These are phyloP conservation scores for Euura lappo DNA, from an alignment of 1,140 invertebrate species.

Conservation along the genomic window DNA sequence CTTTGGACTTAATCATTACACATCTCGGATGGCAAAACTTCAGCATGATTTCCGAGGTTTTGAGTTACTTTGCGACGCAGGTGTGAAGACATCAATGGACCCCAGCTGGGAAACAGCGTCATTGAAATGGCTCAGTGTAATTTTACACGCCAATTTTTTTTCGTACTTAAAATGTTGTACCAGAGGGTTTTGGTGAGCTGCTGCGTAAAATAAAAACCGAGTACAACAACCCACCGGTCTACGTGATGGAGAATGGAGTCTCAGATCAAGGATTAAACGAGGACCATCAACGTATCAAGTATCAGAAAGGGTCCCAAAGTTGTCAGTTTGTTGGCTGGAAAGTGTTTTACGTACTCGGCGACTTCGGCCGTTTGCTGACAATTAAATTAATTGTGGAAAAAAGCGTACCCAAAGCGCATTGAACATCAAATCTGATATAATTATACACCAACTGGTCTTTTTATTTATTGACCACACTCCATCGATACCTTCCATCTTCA, in stretches of 20 bases:
- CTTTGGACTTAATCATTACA: slow-evolving; percentile 70
- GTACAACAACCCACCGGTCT: slow-evolving; percentile 72
- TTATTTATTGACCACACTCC: too few relatives aligned
- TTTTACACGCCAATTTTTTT: too few relatives aligned
- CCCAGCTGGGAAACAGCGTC: slow-evolving; percentile 36
- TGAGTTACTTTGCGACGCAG: too few relatives aligned
- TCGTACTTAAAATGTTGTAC: too few relatives aligned
- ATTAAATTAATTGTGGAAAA: too few relatives aligned
- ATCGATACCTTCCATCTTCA: too few relatives aligned
- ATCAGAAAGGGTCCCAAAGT: slow-evolving; percentile 39
- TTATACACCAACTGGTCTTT: too few relatives aligned
- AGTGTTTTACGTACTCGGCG: slow-evolving; percentile 12
- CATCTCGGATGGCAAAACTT: slow-evolving; percentile 43
- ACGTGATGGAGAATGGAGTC: slow-evolving; percentile 79
- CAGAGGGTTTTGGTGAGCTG: slow-evolving; percentile 71
- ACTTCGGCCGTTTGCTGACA: slow-evolving; percentile 21
- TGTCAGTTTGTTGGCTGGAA: neutral
- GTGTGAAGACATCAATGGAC: slow-evolving; percentile 28
- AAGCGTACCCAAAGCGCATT: too few relatives aligned
- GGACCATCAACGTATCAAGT: neutral
- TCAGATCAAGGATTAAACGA: slow-evolving; percentile 44
- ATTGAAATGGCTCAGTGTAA: slow-evolving; percentile 51
- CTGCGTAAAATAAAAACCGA: slow-evolving; percentile 74
- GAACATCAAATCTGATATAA: too few relatives aligned
- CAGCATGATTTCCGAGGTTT: too few relatives aligned